Conservation (phyloP, 1,140 invertebrate species). For the Pseudoatta argentina region DNA sequence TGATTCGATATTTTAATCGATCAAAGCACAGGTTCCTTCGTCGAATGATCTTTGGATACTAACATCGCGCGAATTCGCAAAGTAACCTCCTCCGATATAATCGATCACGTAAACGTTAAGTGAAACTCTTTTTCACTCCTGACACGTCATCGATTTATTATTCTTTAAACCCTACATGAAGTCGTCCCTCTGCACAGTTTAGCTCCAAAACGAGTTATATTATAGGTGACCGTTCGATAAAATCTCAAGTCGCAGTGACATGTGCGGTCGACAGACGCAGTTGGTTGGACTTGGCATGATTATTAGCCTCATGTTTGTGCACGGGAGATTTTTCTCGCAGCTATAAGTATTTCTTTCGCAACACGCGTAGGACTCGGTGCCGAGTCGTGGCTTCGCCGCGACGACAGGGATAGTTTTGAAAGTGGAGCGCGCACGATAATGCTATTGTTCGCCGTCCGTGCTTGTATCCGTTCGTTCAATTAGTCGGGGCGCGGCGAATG, state of each 20-base stretch:
- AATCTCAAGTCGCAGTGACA: conserved; percentile 44
- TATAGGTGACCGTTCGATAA: not conserved
- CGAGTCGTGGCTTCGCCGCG: no score
- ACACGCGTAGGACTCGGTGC: conserved; percentile 53
- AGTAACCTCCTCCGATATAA: not conserved
- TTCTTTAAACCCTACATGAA: not conserved
- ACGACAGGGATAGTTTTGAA: conserved; percentile 51
- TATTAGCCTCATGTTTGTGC: conserved; percentile 8
- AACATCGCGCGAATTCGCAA: not conserved
- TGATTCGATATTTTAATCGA: not conserved
- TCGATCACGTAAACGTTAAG: conserved; percentile 2
- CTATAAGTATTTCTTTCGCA: conserved; percentile 45
- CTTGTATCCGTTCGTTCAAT: conserved; percentile 51
- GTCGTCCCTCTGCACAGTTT: not conserved
- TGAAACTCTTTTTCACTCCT: not conserved
- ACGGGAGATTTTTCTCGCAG: conserved; percentile 33
- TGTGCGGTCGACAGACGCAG: conserved; percentile 32
- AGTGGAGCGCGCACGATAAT: conserved; percentile 61
- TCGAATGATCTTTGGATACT: not conserved
- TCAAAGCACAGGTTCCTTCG: not conserved
- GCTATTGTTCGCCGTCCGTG: conserved; percentile 41
- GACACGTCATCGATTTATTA: not conserved
- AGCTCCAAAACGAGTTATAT: not conserved
- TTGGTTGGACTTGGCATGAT: conserved; percentile 16
- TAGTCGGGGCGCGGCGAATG: conserved; percentile 31